Percentiles rank a stretch among this genome's conserved stretches.
Conservation (phyloP, 2,888 invertebrate genomes). For the Hyalella azteca region DNA sequence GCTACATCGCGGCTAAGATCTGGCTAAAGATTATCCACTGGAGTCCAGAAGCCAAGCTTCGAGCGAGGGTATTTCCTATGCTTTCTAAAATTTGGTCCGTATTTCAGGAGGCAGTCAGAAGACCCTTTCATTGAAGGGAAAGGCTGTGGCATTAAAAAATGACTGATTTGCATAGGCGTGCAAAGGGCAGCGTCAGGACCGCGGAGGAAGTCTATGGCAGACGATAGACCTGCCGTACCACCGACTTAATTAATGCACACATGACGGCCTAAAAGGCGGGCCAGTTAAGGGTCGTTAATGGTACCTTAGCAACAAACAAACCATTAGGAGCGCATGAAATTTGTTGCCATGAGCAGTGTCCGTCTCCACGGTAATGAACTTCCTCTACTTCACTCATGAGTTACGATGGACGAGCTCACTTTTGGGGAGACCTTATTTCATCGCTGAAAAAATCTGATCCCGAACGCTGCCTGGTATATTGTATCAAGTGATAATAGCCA, state of each 20-base stretch:
- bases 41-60: constrained; percentile 10
- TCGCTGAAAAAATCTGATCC: no score
- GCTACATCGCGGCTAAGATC: constrained; percentile 8
- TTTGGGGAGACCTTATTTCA: no score
- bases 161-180: constrained; percentile 30
- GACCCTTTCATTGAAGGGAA: constrained; percentile 30
- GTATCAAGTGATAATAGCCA: no score
- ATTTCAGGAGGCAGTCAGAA: not conserved
- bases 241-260: constrained; percentile 8
- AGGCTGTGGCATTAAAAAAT: constrained; percentile 28
- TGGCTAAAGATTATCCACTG: constrained; percentile 12
- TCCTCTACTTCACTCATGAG: not conserved
- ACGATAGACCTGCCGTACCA: not conserved
- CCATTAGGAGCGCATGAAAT: not conserved
- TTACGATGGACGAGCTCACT: no score
- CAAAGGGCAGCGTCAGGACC: not conserved
- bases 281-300: constrained; percentile 14
- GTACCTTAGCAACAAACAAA: constrained; percentile 20
- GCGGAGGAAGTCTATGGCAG: not conserved
- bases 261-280: not conserved
- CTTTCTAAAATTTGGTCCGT: constrained; percentile 21
- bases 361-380: not conserved
- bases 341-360: constrained; percentile 14
- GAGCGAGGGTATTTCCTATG: not conserved
- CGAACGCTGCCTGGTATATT: no score